phyloP scores from a whole-genome alignment of 2,113 vertebrate species.

The Rousettus leschenaultii region DNA sequence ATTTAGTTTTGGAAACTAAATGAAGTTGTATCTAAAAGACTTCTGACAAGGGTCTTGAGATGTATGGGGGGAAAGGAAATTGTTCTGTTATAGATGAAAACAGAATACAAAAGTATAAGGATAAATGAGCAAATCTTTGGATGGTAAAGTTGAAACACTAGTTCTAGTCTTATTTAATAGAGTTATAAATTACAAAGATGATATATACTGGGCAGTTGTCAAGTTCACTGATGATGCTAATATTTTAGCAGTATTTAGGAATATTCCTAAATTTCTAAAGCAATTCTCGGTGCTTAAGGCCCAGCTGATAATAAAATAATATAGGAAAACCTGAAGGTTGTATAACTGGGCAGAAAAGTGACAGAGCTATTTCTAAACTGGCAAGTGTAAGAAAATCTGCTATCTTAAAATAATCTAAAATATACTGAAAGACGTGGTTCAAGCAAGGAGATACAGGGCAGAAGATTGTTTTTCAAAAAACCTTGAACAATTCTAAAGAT shows the following conservation, averaged over 20 bases:
- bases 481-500: background rate
- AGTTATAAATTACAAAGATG: slow-evolving; percentile 20
- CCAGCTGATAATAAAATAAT: background rate
- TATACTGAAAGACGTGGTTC: background rate
- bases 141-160: background rate
- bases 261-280: background rate
- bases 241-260: background rate
- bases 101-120: background rate
- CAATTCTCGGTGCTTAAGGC: background rate
- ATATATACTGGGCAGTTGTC: background rate
- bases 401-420: slow-evolving; percentile 28
- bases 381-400: slow-evolving; percentile 5
- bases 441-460: background rate
- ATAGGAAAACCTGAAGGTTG: background rate
- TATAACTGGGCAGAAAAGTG: background rate
- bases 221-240: background rate
- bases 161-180: slow-evolving; percentile 11
- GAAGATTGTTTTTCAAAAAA: background rate
- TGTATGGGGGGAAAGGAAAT: background rate
- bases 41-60: slow-evolving; percentile 6
- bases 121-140: slow-evolving; percentile 4
- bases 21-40: slow-evolving; percentile 15
- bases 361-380: background rate
- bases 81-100: slow-evolving; percentile 18
- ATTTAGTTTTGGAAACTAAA: slow-evolving; percentile 21